Percentiles rank a stretch among this genome's conserved stretches.
Conservation (phyloP, 2,113 vertebrate species). For the Aleadryas rufinucha region DNA sequence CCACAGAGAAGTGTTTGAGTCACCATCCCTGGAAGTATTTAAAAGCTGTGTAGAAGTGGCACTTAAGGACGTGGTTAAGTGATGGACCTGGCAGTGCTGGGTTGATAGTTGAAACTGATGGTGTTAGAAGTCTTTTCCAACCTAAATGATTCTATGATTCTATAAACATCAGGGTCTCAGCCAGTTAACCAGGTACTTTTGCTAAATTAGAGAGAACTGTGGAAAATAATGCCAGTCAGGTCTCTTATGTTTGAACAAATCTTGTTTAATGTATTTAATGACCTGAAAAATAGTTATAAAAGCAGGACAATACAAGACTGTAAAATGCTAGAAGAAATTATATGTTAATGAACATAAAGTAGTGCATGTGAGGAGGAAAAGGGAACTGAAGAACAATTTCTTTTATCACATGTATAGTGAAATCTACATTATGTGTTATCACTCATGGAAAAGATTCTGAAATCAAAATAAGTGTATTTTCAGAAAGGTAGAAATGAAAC, state of each 20-base stretch:
- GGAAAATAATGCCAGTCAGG: not conserved
- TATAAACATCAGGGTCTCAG: not conserved
- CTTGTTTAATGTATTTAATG: not conserved
- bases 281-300: not conserved
- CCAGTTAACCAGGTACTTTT: not conserved
- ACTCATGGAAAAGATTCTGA: not conserved
- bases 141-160: not conserved
- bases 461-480: not conserved
- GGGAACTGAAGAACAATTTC: not conserved
- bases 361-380: not conserved
- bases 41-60: not conserved
- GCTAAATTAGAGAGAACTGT: not conserved
- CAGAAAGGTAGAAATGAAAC: not conserved
- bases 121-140: not conserved
- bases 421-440: not conserved
- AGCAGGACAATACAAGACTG: accelerated
- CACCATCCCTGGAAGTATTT: not conserved
- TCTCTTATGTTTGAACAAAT: not conserved
- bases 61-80: not conserved
- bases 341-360: not conserved
- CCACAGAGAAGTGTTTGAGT: not conserved
- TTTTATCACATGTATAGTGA: not conserved
- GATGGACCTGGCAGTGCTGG: not conserved
- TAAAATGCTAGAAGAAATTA: not conserved
- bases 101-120: not conserved